Evolutionary conservation across 1,140 invertebrate species (phyloP), one percentile per base, ranked within the genome.

Genomic region (Sitophilus oryzae): DNA sequence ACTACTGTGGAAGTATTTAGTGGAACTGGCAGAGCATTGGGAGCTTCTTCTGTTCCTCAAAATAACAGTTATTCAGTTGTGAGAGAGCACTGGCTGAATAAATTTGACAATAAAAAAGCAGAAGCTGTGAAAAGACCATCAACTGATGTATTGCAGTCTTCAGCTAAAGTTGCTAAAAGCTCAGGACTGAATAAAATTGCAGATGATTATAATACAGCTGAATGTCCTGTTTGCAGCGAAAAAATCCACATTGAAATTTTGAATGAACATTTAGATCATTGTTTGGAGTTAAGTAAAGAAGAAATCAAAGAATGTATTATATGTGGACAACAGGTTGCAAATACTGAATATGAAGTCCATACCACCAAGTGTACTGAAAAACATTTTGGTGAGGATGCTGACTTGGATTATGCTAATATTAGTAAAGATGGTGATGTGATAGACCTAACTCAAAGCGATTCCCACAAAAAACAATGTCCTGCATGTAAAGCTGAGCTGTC

Each of bases 171-270:
- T 49, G 61, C 56, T 62, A 57, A 52, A 36, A 52, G 19, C 34
- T 18, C 36, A 37, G 61, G 55, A 45, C 46, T 35, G 30, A 34
- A 36, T 55, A 54, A 25, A 54, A 25, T 36, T 43, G 8, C 20
- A 16, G 47, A 48, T 44, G 36, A 56, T 15, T 8, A 45, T 36
- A 35, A 59, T 34, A 43, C 34, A n/a, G 56, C 60, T 18, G 50
- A 52, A 16, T 88, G 85, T 71, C 80, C 84, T 15, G 78, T 81
- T 42, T 87, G 85, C 66, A 76, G 78, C 10, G 67, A 68, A 38
- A 56, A 67, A 38, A 66, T 84, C 44, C 61, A 68, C 21, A 44
- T 53, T 30, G 72, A 71, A 50, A 51, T 70, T 3, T 69, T 84
- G 2, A 73, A 77, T 59, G 70, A 78, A 45, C 83, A 85, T 73